Conservation (phyloP, 2,797 vertebrate genomes). For the Discoglossus pictus region DNA sequence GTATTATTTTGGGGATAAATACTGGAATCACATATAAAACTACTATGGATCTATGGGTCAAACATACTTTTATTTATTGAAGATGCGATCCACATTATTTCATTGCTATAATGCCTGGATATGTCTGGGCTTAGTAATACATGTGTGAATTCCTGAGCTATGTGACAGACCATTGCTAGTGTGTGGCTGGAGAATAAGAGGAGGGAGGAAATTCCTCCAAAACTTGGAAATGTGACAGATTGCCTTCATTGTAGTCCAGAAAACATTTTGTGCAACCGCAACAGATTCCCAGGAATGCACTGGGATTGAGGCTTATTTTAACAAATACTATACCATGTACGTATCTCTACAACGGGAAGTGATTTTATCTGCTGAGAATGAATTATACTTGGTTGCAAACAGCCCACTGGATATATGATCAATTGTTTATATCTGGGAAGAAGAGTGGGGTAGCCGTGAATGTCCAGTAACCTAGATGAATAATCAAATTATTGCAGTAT, state of each 20-base stretch:
- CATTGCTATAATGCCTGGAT: not conserved
- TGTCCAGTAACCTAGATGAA: too few relatives aligned
- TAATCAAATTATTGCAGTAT: too few relatives aligned
- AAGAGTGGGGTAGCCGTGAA: too few relatives aligned
- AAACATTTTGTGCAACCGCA: conserved; percentile 20
- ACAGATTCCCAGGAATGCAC: conserved; percentile 35
- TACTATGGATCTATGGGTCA: too few relatives aligned
- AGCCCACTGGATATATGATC: conserved; percentile 35
- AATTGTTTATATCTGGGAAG: conserved; percentile 34
- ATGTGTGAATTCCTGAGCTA: conserved; percentile 36
- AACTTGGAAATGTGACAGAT: conserved; percentile 44
- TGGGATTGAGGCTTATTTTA: conserved; percentile 28
- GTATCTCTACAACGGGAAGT: conserved; percentile 39
- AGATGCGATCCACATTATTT: conserved; percentile 5
- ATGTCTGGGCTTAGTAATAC: conserved; percentile 12
- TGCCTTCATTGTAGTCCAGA: conserved; percentile 22
- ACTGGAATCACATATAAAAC: too few relatives aligned
- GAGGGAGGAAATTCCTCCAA: conserved; percentile 47
- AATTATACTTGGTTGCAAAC: conserved; percentile 34
- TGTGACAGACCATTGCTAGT: conserved; percentile 28
- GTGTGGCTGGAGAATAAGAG: conserved; percentile 31
- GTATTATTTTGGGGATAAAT: too few relatives aligned
- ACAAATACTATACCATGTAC: conserved; percentile 34
- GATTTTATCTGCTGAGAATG: conserved; percentile 42
- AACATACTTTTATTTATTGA: not conserved